Evolutionary conservation across 2,797 vertebrate genomes (phyloP).

Genomic region (Peromyscus melanophrys): DNA sequence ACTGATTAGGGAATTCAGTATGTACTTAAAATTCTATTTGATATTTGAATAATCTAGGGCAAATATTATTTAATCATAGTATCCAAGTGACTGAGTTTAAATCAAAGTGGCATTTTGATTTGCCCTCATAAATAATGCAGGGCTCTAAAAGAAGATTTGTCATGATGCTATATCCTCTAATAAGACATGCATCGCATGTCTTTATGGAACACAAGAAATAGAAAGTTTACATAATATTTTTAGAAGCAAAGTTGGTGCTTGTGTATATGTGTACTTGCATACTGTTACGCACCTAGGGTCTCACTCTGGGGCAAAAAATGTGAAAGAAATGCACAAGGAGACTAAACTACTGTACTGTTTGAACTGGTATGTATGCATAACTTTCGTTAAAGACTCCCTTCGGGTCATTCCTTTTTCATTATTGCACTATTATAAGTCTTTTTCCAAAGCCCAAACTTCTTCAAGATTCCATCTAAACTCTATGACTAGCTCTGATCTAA

Average conservation of each 20-base stretch:
- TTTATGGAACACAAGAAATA: background rate
- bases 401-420: background rate
- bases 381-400: background rate
- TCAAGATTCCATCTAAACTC: background rate
- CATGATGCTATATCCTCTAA: background rate
- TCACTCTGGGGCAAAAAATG: background rate
- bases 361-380: background rate
- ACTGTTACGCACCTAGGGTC: background rate
- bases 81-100: constrained; percentile 32
- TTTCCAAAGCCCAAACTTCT: background rate
- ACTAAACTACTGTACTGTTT: background rate
- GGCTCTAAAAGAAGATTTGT: background rate
- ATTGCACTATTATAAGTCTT: background rate
- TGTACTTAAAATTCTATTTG: constrained; percentile 56
- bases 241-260: background rate
- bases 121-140: constrained; percentile 46
- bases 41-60: constrained; percentile 41
- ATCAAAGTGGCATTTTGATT: constrained; percentile 38
- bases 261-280: background rate
- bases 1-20: constrained; percentile 30
- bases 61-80: constrained; percentile 49
- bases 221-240: background rate
- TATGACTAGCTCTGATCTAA: background rate
- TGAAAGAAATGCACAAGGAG: background rate
- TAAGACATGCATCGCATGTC: background rate